Evolutionary conservation across 2,113 vertebrate species (phyloP).

Genomic region (Gyps fulvus): DNA sequence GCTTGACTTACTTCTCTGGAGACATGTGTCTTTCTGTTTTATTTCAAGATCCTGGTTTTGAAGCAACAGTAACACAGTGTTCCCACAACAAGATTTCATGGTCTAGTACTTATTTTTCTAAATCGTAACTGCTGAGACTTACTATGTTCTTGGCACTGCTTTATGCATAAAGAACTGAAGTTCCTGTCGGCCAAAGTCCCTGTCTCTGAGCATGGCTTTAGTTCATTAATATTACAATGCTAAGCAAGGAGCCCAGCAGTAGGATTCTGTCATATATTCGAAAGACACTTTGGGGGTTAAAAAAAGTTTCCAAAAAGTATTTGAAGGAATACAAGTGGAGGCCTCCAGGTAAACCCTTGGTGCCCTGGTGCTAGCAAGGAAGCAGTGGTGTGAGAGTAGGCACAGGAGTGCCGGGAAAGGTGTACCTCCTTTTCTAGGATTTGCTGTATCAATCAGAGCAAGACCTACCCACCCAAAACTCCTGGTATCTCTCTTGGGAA

Average conservation of each 20-base stretch:
- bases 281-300: not conserved
- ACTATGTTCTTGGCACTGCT: not conserved
- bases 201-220: fast-evolving
- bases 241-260: not conserved
- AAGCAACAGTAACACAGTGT: not conserved
- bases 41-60: not conserved
- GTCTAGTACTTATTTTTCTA: not conserved
- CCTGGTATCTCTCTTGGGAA: fast-evolving
- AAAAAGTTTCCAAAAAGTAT: not conserved
- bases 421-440: not conserved
- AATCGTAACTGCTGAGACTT: not conserved
- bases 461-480: not conserved
- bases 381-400: not conserved
- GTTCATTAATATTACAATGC: not conserved
- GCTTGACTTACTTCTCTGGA: not conserved
- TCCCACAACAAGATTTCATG: not conserved
- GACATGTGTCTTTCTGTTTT: not conserved
- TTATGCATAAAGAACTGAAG: not conserved
- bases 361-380: too few relatives aligned
- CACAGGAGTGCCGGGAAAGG: fast-evolving
- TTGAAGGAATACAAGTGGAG: not conserved
- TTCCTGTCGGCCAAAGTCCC: not conserved
- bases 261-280: not conserved
- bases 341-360: not conserved
- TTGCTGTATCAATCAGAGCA: not conserved